Evolutionary conservation across 92 coral and sea anemone genomes (phyloP).

Genomic region (Blastomussa wellsi): DNA sequence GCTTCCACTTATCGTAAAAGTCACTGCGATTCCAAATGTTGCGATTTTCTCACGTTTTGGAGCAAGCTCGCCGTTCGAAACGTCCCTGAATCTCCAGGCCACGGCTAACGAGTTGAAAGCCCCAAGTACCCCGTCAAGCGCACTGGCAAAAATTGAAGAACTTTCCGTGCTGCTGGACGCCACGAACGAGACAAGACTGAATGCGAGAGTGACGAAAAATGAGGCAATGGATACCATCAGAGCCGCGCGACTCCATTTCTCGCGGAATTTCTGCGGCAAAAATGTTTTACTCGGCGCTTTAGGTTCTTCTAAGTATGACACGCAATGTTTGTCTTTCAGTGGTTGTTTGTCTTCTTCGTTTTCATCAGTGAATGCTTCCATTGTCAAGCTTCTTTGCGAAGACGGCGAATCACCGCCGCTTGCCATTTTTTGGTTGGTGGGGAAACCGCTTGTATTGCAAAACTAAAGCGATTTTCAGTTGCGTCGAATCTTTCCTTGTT

Average conservation of each 20-base stretch:
- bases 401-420: slow-evolving; percentile 17
- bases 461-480: not conserved
- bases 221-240: slow-evolving; percentile 60
- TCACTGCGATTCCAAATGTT: slow-evolving; percentile 65
- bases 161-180: slow-evolving; percentile 73
- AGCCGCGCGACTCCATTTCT: slow-evolving; percentile 73
- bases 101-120: slow-evolving; percentile 71
- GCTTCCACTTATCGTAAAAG: slow-evolving; percentile 69
- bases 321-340: slow-evolving; percentile 29
- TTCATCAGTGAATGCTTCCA: slow-evolving; percentile 44
- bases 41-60: slow-evolving; percentile 71
- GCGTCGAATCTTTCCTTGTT: not conserved
- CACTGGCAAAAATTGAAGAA: slow-evolving; percentile 84
- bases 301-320: slow-evolving; percentile 39
- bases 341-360: slow-evolving; percentile 31
- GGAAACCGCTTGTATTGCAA: not conserved
- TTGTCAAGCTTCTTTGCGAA: slow-evolving; percentile 37
- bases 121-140: slow-evolving; percentile 82
- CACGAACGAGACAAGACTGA: slow-evolving; percentile 71
- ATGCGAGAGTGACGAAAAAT: slow-evolving; percentile 38
- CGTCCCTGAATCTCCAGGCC: slow-evolving; percentile 86
- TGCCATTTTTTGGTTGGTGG: not conserved
- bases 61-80: slow-evolving; percentile 57
- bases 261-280: slow-evolving; percentile 52
- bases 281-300: slow-evolving; percentile 1